Percentiles rank a stretch among this genome's conserved stretches.
Evolutionary conservation across 2,888 invertebrate genomes (phyloP).

Genomic region (Aquatica leii): DNA sequence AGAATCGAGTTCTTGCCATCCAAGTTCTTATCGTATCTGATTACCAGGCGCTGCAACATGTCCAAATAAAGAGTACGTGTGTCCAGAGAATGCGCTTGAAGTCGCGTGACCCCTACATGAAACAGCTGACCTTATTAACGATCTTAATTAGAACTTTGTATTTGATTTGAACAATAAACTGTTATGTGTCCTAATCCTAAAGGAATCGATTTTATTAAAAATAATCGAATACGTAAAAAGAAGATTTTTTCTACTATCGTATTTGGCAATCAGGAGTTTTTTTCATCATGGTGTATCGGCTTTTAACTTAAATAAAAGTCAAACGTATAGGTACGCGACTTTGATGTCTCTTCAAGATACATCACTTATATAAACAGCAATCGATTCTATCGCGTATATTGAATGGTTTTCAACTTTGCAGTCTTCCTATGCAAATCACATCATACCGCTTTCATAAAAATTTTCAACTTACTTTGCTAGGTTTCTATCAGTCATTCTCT

Average conservation of each 20-base stretch:
- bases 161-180: too few relatives aligned
- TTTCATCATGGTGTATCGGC: constrained; percentile 8
- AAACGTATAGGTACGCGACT: constrained; percentile 15
- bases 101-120: constrained; percentile 27
- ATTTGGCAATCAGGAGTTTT: constrained; percentile 19
- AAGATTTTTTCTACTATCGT: constrained; percentile 22
- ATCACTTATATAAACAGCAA: constrained; percentile 26
- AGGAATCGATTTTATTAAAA: too few relatives aligned
- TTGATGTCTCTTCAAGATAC: constrained; percentile 30
- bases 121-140: constrained; percentile 28
- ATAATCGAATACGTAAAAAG: neutral
- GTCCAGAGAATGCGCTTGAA: constrained; percentile 33
- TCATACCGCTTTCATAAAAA: constrained; percentile 23
- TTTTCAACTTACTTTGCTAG: constrained; percentile 11
- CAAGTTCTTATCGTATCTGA: constrained; percentile 35
- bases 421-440: constrained; percentile 44
- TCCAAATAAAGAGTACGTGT: constrained; percentile 46
- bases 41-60: constrained; percentile 43
- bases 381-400: constrained; percentile 27
- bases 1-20: constrained; percentile 33
- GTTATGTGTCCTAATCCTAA: too few relatives aligned
- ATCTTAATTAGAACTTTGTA: too few relatives aligned
- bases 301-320: constrained; percentile 30
- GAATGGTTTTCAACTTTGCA: constrained; percentile 22
- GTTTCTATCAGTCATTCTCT: too few relatives aligned